Base-by-base conservation (phyloP, 2,888 invertebrate genomes). In the Ormyrus pomaceus region DNA sequence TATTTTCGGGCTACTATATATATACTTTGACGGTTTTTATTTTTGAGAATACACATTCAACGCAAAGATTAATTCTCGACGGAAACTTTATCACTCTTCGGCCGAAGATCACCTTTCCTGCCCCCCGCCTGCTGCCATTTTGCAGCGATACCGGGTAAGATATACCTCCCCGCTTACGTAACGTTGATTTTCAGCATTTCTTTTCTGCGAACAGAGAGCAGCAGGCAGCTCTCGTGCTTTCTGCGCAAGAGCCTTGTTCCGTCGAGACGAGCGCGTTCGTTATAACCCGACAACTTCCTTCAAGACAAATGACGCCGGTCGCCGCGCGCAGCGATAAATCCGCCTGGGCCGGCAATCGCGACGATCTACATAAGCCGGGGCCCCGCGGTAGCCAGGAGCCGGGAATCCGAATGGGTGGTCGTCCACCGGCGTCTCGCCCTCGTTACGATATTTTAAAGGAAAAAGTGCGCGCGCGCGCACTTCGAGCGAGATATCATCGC, bases 271-370 rank as follows among this genome's bases (percentile, higher is more conserved):
- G 64, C 10, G 45, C 10, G 56, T 56, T 70, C 75, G 69, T 80
- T 74, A 71, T 66, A 51, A 61, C 48, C 56, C 68, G 73, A 80
- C 81, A 75, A 75, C 77, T 78, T 71, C 66, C 68, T 66, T 62
- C 65, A 78, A 81, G 81, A 81, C 78, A 81, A 81, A 81, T 81
- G 81, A 81, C 34, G 62, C 68, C n/a, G 62, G 75, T 68, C 66
- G 51, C 50, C 56, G 45, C 51, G 58, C 61, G 53, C 55, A n/a
- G 10, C 58, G 75, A 68, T 55, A 69, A 56, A 34, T 77, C 55
- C 45, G 13, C 66, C n/a, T 13, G 11, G 51, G 8, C 7, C 59
- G 58, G 13, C 65, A 77, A 72, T 72, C 78, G 56, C 50, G 50
- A 9, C 56, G 79, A 80, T 80, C 79, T 76, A 65, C 71, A 78